Conservation (phyloP, 2,888 invertebrate genomes). For the Ochlodes sylvanus region DNA sequence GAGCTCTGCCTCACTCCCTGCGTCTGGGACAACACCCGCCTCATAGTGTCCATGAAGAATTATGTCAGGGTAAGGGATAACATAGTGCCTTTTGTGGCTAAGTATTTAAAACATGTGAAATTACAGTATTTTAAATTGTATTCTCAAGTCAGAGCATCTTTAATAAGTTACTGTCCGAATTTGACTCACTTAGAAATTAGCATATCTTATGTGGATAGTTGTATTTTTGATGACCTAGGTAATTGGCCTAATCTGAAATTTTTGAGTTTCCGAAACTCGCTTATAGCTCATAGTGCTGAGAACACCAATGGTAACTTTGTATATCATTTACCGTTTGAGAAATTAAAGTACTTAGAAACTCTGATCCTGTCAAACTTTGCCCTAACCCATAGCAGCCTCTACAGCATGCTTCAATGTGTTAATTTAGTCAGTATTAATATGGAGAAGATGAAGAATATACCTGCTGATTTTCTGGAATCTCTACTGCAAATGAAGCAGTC, state of each 20-base stretch:
- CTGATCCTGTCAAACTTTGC: slow-evolving; percentile 80
- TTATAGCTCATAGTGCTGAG: slow-evolving; percentile 77
- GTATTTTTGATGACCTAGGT: slow-evolving; percentile 80
- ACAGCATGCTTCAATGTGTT: slow-evolving; percentile 77
- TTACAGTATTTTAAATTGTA: slow-evolving; percentile 83
- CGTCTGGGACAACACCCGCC: slow-evolving; percentile 81
- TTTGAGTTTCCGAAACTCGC: slow-evolving; percentile 80
- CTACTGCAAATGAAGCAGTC: slow-evolving; percentile 72
- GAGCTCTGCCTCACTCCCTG: slow-evolving; percentile 78
- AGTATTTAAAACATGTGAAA: slow-evolving; percentile 82
- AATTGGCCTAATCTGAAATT: slow-evolving; percentile 81
- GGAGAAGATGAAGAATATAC: slow-evolving; percentile 84
- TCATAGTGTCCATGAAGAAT: slow-evolving; percentile 83
- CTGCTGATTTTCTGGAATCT: slow-evolving; percentile 77
- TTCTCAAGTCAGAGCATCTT: slow-evolving; percentile 78
- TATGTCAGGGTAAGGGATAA: slow-evolving; percentile 80
- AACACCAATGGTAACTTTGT: slow-evolving; percentile 79
- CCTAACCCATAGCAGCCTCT: slow-evolving; percentile 75
- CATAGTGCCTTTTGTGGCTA: slow-evolving; percentile 81
- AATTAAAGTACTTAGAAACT: slow-evolving; percentile 73
- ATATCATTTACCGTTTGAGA: slow-evolving; percentile 80
- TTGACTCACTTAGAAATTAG: slow-evolving; percentile 83
- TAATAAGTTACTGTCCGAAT: slow-evolving; percentile 81
- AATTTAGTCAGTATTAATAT: slow-evolving; percentile 80
- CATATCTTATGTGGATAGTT: slow-evolving; percentile 82